A percentile compares a stretch with the other conserved stretches of the same genome.
These are phyloP conservation scores for Musca domestica DNA, from an alignment of 1,140 invertebrate genomes.

Conservation along the genomic window DNA sequence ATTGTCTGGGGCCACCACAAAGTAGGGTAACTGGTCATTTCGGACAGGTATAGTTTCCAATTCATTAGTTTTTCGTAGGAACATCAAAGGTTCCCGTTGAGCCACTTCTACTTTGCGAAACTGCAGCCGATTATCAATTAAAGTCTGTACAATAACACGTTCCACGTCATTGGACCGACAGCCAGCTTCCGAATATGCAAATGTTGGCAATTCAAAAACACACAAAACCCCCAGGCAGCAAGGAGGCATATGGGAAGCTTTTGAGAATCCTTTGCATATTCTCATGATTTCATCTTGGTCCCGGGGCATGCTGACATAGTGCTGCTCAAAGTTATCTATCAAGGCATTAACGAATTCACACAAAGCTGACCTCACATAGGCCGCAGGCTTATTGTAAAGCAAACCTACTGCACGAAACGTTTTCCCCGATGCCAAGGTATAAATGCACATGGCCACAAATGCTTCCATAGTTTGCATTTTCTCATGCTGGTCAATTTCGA, in stretches of 20 bases:
- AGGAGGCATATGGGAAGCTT: slow-evolving; percentile 39
- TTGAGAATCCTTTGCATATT: slow-evolving; percentile 36
- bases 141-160: slow-evolving; percentile 36
- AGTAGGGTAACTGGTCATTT: slow-evolving; percentile 29
- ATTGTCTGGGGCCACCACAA: slow-evolving; percentile 37
- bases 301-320: slow-evolving; percentile 35
- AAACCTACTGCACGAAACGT: slow-evolving; percentile 33
- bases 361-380: slow-evolving; percentile 39
- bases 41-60: slow-evolving; percentile 27
- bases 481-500: slow-evolving; percentile 12
- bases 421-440: slow-evolving; percentile 41
- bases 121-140: slow-evolving; percentile 41
- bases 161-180: background rate
- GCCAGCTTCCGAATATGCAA: background rate
- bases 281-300: slow-evolving; percentile 32
- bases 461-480: slow-evolving; percentile 28
- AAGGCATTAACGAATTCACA: slow-evolving; percentile 36
- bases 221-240: slow-evolving; percentile 39
- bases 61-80: slow-evolving; percentile 30
- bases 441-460: slow-evolving; percentile 39
- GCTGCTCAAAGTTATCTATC: slow-evolving; percentile 28
- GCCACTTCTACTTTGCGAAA: slow-evolving; percentile 39
- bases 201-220: background rate
- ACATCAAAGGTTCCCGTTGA: slow-evolving; percentile 27
- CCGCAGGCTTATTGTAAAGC: slow-evolving; percentile 33